Evolutionary conservation across 2,888 invertebrate species (phyloP).

Genomic region (Parochlus steinenii): DNA sequence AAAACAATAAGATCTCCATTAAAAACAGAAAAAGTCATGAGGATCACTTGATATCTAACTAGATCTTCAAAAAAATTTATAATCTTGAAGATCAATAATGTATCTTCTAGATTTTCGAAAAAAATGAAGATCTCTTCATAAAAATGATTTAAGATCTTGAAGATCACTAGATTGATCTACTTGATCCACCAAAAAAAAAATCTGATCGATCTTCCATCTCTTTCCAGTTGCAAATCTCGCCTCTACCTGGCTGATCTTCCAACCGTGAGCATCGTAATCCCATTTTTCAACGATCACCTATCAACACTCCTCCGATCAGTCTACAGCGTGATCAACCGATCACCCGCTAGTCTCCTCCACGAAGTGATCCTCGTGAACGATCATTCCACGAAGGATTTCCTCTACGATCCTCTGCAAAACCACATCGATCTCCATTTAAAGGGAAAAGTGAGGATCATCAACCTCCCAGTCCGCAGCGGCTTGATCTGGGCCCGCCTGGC

Average conservation of each 20-base stretch:
- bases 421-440: constrained; percentile 51
- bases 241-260: constrained; percentile 49
- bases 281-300: constrained; percentile 89
- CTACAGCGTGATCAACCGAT: constrained; percentile 66
- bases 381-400: constrained; percentile 56
- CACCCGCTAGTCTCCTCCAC: constrained; percentile 58
- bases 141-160: too few relatives aligned
- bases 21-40: too few relatives aligned
- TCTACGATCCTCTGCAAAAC: constrained; percentile 55
- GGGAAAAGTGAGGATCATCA: constrained; percentile 52
- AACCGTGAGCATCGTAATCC: constrained; percentile 74
- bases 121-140: too few relatives aligned
- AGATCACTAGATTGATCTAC: too few relatives aligned
- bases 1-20: too few relatives aligned
- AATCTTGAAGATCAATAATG: too few relatives aligned
- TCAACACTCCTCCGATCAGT: constrained; percentile 64
- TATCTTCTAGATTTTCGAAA: too few relatives aligned
- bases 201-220: too few relatives aligned
- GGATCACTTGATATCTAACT: too few relatives aligned
- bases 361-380: constrained; percentile 86
- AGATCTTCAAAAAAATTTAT: too few relatives aligned
- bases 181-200: too few relatives aligned
- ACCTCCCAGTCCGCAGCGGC: constrained; percentile 56
- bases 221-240: too few relatives aligned
- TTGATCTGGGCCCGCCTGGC: constrained; percentile 73